A percentile compares a stretch with the other conserved stretches of the same genome.
Evolutionary conservation across 2,113 vertebrate genomes (phyloP).

Genomic region (Sorex araneus): DNA sequence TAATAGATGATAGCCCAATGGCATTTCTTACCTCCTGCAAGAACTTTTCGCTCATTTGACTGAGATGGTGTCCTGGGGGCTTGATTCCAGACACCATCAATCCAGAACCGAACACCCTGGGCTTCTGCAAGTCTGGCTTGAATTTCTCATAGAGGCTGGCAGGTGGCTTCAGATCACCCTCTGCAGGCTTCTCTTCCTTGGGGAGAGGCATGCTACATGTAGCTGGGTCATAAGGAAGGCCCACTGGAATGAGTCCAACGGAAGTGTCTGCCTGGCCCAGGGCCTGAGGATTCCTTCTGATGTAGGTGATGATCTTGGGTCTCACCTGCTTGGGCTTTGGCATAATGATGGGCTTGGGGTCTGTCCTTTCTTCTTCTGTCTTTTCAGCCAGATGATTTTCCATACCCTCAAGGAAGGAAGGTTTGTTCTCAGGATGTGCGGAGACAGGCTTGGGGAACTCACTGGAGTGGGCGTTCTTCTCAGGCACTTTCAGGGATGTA

Average conservation of each 20-base stretch:
- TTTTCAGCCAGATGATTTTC: conserved; percentile 88
- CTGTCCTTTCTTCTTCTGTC: conserved; percentile 86
- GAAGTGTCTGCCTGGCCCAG: conserved; percentile 88
- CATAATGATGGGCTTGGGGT: conserved; percentile 88
- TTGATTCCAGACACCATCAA: conserved; percentile 91
- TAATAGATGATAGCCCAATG: neutral
- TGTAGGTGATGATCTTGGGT: conserved; percentile 98
- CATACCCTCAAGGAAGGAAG: conserved; percentile 72
- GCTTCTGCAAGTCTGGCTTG: conserved; percentile 94
- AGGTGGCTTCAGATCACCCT: conserved; percentile 87
- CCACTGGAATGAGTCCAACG: conserved; percentile 78
- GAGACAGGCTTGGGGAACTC: conserved; percentile 93
- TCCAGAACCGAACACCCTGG: conserved; percentile 90
- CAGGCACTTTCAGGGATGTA: conserved; percentile 89
- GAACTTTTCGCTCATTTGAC: conserved; percentile 92
- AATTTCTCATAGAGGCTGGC: conserved; percentile 92
- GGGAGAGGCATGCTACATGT: conserved; percentile 86
- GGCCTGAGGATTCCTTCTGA: conserved; percentile 92
- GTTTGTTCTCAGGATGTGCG: conserved; percentile 86
- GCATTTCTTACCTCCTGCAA: conserved; percentile 91
- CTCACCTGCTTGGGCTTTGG: conserved; percentile 94
- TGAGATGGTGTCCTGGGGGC: conserved; percentile 87
- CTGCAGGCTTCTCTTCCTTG: conserved; percentile 86
- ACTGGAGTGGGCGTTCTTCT: conserved; percentile 89
- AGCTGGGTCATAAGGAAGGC: conserved; percentile 87